phyloP scores from a whole-genome alignment of 2,113 vertebrate genomes.

The Microtus oregoni region DNA sequence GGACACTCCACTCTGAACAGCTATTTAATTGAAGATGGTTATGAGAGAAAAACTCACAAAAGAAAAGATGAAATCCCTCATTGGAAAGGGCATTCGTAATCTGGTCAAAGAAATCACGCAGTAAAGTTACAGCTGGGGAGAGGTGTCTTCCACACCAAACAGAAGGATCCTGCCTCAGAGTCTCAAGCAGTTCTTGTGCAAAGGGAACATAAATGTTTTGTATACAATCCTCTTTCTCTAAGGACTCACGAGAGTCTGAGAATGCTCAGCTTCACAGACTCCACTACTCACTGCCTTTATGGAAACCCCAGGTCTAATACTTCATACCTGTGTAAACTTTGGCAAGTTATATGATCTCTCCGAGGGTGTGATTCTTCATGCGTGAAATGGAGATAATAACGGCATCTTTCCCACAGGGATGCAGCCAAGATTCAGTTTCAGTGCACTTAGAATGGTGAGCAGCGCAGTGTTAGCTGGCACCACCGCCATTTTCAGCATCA shows the following conservation, averaged over 20 bases:
- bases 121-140: not conserved
- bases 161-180: not conserved
- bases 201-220: not conserved
- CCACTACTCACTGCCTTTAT: not conserved
- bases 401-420: not conserved
- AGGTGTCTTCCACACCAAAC: not conserved
- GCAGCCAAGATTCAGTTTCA: not conserved
- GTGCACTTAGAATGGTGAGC: not conserved
- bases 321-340: not conserved
- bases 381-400: not conserved
- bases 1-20: not conserved
- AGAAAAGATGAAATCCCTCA: not conserved
- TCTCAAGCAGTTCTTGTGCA: conserved; percentile 2
- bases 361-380: not conserved
- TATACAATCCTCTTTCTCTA: not conserved
- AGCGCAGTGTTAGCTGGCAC: not conserved
- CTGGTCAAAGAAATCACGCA: not conserved
- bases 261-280: not conserved
- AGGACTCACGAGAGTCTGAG: not conserved
- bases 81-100: conserved; percentile 4
- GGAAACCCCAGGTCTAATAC: not conserved
- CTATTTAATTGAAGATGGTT: conserved; percentile 24
- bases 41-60: conserved; percentile 6
- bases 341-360: not conserved
- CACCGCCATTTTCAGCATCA: not conserved